These are phyloP conservation scores for Galeruca laticollis DNA, from an alignment of 2,888 invertebrate genomes.

Conservation along the genomic window DNA sequence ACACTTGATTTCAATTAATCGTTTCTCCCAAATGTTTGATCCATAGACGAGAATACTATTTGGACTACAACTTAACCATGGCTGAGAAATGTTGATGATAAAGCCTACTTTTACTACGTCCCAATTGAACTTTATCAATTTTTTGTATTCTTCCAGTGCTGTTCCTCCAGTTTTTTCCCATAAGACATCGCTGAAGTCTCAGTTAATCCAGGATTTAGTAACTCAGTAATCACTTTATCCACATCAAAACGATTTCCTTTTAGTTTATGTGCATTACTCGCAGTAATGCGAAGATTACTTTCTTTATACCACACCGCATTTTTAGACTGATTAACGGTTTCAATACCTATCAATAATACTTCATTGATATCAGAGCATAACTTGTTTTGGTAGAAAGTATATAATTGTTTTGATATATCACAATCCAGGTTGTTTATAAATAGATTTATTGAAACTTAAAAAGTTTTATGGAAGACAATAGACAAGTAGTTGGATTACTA, in stretches of 20 bases:
- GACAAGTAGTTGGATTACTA: too few relatives aligned
- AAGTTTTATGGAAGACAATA: too few relatives aligned
- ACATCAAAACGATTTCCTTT: neutral
- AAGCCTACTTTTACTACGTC: neutral
- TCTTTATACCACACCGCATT: neutral
- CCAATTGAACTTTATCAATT: neutral
- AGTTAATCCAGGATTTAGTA: neutral
- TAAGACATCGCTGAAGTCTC: neutral
- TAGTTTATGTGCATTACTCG: neutral
- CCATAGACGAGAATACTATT: neutral
- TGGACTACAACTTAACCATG: neutral
- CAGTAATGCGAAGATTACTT: neutral
- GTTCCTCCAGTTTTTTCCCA: neutral
- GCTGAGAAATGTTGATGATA: neutral
- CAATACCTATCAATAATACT: neutral
- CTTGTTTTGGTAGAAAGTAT: neutral
- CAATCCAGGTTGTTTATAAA: too few relatives aligned
- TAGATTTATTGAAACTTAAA: too few relatives aligned
- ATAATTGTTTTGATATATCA: neutral
- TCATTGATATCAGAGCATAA: neutral
- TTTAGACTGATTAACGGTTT: neutral
- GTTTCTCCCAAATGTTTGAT: neutral
- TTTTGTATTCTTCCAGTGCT: neutral
- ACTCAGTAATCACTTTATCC: neutral
- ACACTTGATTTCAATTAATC: neutral